These are phyloP conservation scores for Nephrotoma guestfalica DNA, from an alignment of 2,888 invertebrate species.

Conservation along the genomic window DNA sequence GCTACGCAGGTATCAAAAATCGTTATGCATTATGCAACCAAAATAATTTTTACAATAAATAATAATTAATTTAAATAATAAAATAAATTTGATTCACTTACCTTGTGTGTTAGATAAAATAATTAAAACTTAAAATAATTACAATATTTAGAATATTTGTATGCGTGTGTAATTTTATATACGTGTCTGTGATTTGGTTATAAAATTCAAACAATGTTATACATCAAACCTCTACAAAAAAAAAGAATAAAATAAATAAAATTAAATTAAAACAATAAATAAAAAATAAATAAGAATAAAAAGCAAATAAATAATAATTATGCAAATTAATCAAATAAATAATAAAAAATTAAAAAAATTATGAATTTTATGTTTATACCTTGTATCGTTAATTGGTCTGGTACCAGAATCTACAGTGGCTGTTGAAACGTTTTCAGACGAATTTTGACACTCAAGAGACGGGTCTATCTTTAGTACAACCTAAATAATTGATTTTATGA, in stretches of 20 bases:
- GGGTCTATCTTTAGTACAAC: constrained; percentile 29
- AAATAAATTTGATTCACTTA: too few relatives aligned
- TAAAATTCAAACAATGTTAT: not conserved
- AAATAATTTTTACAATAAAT: too few relatives aligned
- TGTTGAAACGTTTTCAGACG: constrained; percentile 18
- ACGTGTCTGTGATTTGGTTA: not conserved
- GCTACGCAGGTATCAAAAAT: too few relatives aligned
- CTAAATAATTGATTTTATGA: constrained; percentile 13
- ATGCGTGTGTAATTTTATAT: not conserved
- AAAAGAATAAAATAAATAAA: constrained; percentile 11
- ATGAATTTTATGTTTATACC: constrained; percentile 15
- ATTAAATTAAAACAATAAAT: constrained; percentile 8
- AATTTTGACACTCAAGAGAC: constrained; percentile 14
- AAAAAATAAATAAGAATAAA: constrained; percentile 3
- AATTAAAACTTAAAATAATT: not conserved
- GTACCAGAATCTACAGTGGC: constrained; percentile 18
- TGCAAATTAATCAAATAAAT: constrained; percentile 5
- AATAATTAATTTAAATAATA: too few relatives aligned
- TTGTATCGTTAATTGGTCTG: constrained; percentile 21
- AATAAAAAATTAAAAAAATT: constrained; percentile 4
- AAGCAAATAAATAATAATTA: constrained; percentile 2
- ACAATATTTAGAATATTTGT: not conserved
- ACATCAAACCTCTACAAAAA: constrained; percentile 4
- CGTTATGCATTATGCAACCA: too few relatives aligned
- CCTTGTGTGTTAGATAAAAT: too few relatives aligned